Evolutionary conservation across 2,113 vertebrate species (phyloP), one percentile per base, ranked within the genome.

Genomic region (Mormyrus lacerda): DNA sequence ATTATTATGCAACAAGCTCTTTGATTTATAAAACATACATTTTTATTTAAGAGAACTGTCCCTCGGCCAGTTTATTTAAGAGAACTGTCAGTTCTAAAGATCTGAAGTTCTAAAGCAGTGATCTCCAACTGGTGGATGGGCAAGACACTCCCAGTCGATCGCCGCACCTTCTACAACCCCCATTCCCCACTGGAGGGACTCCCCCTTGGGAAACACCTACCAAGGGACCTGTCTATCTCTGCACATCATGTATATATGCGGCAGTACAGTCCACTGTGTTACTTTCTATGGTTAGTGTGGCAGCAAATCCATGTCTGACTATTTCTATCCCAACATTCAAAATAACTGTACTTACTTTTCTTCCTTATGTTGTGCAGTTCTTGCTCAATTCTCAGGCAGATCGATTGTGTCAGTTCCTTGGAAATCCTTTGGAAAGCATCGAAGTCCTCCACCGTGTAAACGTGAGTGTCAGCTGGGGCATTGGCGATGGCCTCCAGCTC

Each of bases 401-500:
- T 97, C 88, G 98, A 97, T 92, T 99, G 98, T 0, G 98, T 99
- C 35, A 99, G 97, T 88, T 99, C 97, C 91, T 97, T 97, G 8
- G 98, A 99, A 89, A 99, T 99, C 90, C 97, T 98, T 92, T 99
- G 96, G 92, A 99, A 99, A 90, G 98, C 98, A 91, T 99, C 98
- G 89, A 99, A 99, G 92, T 99, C 98, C 90, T 99, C 98, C 47
- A 99, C 98, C 0, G 97, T 99, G 94, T 97, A 99, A 65, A 99
- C 98, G 0, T 99, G 98, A 4, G 97, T 98, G 55, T 98, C 96
- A 0, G 95, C 95, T 1, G 98, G 98, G 4, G 94, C 90, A 2
- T 97, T 97, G 39, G 98, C 98, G 13, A 99, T 99, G 50, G 98
- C 97, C 95, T 98, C 98, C 90, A 99, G 92, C 88, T 99, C 98